Evolutionary conservation across 2,888 invertebrate genomes (phyloP), one percentile per base, ranked within the genome.

Genomic region (Pardosa pseudoannulata): DNA sequence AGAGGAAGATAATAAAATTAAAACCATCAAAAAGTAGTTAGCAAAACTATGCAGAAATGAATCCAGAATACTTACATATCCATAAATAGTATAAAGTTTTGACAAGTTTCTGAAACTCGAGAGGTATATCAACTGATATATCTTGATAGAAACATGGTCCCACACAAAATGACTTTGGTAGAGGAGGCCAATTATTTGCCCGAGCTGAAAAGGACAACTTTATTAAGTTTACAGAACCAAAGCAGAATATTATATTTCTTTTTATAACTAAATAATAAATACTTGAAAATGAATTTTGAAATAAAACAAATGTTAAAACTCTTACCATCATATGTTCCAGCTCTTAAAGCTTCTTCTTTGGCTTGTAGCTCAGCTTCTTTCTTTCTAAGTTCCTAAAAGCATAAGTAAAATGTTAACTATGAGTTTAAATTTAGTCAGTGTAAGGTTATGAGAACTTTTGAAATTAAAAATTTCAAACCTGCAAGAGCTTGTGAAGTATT

Each of bases 121-220:
- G 93, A 29, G 98, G 98, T 92, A 99, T 99, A 91, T 99, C 99
- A 68, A 99, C 96, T 92, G 97, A 97, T 90, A 99, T 98, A 92
- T 99, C 99, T 93, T 99, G 99, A 92, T 99, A 99, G 93, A 99
- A 99, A 92, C 99, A 99, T 0, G 99, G 99, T 88, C 98, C 94
- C 87, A 93, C 93, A 89, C 97, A 98, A 90, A 96, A 96, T 91
- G 95, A 95, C 76, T 95, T 95, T 0, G 99, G 99, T 89, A 99
- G 92, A 0, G 99, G 99, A 0, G 99, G 99, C 98, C 98, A 99
- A 93, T 99, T 99, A 92, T 99, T 98, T 90, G 96, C 94, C 89
- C 97, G 92, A 80, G 93, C 94, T 93, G 90, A 27, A 73, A 78
- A 56, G n/a, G n/a, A n/a, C n/a, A n/a, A n/a, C n/a, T n/a, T n/a